Percentiles rank a stretch among this genome's conserved stretches.
Conservation (phyloP, 64 coral and sea anemone genomes). For the Trachythela sp. region DNA sequence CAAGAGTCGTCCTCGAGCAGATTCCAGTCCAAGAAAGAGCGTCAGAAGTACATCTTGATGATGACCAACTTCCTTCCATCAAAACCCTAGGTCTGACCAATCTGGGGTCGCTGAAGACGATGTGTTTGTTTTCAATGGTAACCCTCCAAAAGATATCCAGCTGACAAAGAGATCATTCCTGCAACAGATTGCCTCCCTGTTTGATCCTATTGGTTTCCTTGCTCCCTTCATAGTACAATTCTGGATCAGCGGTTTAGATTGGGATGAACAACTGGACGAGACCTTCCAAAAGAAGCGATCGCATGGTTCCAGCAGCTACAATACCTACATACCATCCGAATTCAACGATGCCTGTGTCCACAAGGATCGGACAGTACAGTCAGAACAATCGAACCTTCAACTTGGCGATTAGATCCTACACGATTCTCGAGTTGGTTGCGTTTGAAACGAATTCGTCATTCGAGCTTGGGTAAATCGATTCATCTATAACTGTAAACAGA, state of each 20-base stretch:
- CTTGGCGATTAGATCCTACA: conserved; percentile 42
- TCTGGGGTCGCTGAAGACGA: background rate
- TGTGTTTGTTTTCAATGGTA: background rate
- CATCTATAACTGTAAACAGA: conserved; percentile 50
- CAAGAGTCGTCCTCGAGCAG: conserved; percentile 44
- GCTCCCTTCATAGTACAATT: background rate
- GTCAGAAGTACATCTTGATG: conserved; percentile 2
- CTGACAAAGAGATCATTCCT: background rate
- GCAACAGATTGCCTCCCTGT: background rate
- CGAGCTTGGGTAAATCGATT: conserved; percentile 52
- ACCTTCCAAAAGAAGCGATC: background rate
- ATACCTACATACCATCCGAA: background rate
- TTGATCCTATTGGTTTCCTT: conserved; percentile 13
- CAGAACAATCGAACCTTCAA: background rate
- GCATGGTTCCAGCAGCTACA: background rate
- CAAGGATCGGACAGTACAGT: background rate
- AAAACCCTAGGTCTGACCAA: background rate
- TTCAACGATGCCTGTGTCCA: background rate
- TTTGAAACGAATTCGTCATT: conserved; percentile 34
- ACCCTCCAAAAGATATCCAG: background rate
- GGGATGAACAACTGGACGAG: background rate
- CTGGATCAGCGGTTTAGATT: conserved; percentile 1
- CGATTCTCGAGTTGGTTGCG: conserved; percentile 51
- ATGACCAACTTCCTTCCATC: background rate
- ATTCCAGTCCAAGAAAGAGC: conserved; percentile 56